Evolutionary conservation across 2,888 invertebrate genomes (phyloP).

Genomic region (Anthrax anthrax): DNA sequence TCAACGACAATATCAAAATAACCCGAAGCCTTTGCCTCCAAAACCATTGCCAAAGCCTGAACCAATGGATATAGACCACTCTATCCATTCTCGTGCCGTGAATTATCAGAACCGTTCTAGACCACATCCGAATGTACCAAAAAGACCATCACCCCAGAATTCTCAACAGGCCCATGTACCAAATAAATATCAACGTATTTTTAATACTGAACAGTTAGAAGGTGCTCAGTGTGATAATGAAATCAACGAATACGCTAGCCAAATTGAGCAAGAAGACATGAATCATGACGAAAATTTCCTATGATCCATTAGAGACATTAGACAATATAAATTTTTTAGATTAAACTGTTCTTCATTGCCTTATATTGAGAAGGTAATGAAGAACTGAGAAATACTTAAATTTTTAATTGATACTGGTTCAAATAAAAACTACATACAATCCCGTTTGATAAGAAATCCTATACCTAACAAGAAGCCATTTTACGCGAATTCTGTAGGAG

Average conservation of each 20-base stretch:
- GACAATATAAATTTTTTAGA: conserved; percentile 10
- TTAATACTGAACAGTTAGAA: not conserved
- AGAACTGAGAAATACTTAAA: conserved; percentile 6
- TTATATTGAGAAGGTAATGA: conserved; percentile 4
- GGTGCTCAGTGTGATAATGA: not conserved
- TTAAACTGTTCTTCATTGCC: conserved; percentile 9
- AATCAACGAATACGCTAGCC: too few relatives aligned
- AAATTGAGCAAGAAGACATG: too few relatives aligned
- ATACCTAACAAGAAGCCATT: conserved; percentile 6
- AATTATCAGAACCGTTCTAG: not conserved
- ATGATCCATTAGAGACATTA: not conserved
- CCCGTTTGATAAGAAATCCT: conserved; percentile 4
- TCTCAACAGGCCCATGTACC: not conserved
- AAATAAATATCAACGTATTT: not conserved
- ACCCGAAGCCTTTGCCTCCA: not conserved
- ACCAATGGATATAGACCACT: conserved; percentile 3
- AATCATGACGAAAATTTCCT: too few relatives aligned
- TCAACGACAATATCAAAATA: not conserved
- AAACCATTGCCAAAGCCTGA: not conserved
- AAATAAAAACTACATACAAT: conserved; percentile 5
- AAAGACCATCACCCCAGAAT: conserved; percentile 3
- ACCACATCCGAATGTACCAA: not conserved
- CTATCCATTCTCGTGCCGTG: not conserved
- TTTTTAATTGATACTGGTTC: conserved; percentile 8
- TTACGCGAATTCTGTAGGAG: conserved; percentile 8